phyloP scores from a whole-genome alignment of 2,797 vertebrate species.

The Pseudotriccus pelzelni region DNA sequence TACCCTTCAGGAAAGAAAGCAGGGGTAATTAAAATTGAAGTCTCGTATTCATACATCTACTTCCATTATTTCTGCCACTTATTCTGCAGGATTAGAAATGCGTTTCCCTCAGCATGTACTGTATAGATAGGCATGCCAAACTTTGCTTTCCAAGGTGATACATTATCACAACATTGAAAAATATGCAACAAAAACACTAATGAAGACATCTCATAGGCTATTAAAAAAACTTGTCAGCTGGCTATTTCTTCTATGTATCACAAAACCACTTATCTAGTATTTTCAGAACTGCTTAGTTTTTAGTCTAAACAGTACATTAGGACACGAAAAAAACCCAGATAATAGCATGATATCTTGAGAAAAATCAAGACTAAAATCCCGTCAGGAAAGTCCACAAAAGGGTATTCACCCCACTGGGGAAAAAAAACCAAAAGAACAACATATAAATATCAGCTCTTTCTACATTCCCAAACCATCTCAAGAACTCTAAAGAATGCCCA shows the following conservation, averaged over 20 bases:
- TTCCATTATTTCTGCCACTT: background rate
- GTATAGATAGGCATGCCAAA: background rate
- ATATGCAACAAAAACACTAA: background rate
- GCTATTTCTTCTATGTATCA: background rate
- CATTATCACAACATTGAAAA: background rate
- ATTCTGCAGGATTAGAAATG: background rate
- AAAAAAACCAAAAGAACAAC: background rate
- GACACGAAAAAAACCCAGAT: background rate
- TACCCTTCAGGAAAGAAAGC: background rate
- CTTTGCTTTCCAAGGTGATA: conserved; percentile 7
- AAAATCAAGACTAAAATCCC: background rate
- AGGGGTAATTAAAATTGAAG: conserved; percentile 6
- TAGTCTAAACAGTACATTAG: background rate
- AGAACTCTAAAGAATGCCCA: background rate
- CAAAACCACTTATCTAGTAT: background rate
- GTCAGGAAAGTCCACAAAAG: background rate
- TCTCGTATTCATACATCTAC: background rate
- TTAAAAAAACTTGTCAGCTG: background rate
- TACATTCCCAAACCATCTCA: background rate
- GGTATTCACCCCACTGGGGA: background rate
- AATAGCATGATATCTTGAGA: background rate
- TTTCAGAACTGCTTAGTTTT: background rate
- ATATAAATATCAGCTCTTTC: background rate
- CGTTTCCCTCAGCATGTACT: background rate
- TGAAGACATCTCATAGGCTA: background rate